Evolutionary conservation across 2,797 vertebrate genomes (phyloP).

Genomic region (Protosalanx chinensis): DNA sequence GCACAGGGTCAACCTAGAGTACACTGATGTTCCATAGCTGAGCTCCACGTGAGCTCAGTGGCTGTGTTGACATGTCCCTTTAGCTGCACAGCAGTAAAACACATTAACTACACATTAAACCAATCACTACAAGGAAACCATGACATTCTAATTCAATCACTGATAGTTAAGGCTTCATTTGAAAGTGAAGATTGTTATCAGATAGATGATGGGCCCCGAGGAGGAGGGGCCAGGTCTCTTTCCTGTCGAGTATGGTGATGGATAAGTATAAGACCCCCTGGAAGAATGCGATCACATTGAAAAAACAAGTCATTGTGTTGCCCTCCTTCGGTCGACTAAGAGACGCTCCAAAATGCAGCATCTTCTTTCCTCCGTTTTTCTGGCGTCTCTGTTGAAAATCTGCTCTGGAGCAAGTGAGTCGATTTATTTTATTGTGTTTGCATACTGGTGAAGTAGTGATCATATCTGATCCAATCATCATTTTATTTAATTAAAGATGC

Average conservation of each 20-base stretch:
- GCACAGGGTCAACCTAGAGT: not conserved
- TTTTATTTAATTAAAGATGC: not conserved
- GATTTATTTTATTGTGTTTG: not conserved
- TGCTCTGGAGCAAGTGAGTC: conserved; percentile 65
- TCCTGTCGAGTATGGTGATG: conserved; percentile 59
- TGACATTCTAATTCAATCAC: not conserved
- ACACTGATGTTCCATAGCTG: not conserved
- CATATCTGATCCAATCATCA: not conserved
- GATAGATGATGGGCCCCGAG: conserved; percentile 45
- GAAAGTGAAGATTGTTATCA: conserved; percentile 39
- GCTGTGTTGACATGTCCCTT: not conserved
- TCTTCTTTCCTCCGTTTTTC: conserved; percentile 47
- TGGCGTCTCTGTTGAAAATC: conserved; percentile 51
- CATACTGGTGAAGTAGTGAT: not conserved
- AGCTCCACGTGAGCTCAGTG: not conserved
- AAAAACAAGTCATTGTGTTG: conserved; percentile 43
- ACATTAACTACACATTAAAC: conserved; percentile 1
- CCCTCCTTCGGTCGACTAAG: conserved; percentile 25
- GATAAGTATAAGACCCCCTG: conserved; percentile 69
- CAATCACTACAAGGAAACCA: not conserved
- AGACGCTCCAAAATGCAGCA: conserved; percentile 61
- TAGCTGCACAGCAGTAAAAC: not conserved
- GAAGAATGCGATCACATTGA: conserved; percentile 64
- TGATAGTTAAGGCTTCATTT: not conserved
- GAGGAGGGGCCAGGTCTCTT: conserved; percentile 65